phyloP scores from a whole-genome alignment of 2,113 vertebrate genomes.

The Nycticebus coucang region DNA sequence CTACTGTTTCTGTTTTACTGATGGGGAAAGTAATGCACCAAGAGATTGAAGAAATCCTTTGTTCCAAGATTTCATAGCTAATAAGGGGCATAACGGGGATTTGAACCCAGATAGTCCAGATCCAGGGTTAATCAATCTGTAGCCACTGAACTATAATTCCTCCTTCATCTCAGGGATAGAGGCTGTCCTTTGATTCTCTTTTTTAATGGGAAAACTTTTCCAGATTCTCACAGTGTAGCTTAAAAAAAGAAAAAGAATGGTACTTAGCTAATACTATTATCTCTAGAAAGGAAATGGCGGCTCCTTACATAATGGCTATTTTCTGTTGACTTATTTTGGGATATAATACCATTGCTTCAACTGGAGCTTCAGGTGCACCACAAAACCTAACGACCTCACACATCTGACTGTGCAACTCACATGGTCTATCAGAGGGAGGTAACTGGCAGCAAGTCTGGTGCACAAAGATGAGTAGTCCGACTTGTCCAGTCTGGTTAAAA shows the following conservation, averaged over 20 bases:
- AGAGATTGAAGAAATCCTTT: not conserved
- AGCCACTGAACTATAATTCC: not conserved
- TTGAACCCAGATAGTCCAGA: not conserved
- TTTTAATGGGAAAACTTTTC: not conserved
- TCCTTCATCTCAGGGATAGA: not conserved
- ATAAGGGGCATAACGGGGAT: not conserved
- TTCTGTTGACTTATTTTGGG: not conserved
- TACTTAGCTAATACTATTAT: not conserved
- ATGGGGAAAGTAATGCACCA: not conserved
- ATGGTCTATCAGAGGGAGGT: constrained; percentile 68
- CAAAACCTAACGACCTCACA: not conserved
- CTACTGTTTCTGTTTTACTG: not conserved
- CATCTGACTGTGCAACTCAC: constrained; percentile 49
- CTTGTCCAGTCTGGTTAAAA: constrained; percentile 60
- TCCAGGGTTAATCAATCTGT: not conserved
- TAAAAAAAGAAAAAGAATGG: not conserved
- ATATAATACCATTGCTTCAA: not conserved
- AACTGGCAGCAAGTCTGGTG: constrained; percentile 62
- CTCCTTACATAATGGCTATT: not conserved
- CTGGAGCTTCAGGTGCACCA: not conserved
- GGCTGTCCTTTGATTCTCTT: not conserved
- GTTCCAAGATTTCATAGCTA: not conserved
- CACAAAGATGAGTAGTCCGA: constrained; percentile 56
- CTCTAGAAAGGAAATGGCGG: not conserved
- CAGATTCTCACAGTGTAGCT: not conserved